Evolutionary conservation across 2,888 invertebrate species (phyloP).

Genomic region (Pinctada fucata): DNA sequence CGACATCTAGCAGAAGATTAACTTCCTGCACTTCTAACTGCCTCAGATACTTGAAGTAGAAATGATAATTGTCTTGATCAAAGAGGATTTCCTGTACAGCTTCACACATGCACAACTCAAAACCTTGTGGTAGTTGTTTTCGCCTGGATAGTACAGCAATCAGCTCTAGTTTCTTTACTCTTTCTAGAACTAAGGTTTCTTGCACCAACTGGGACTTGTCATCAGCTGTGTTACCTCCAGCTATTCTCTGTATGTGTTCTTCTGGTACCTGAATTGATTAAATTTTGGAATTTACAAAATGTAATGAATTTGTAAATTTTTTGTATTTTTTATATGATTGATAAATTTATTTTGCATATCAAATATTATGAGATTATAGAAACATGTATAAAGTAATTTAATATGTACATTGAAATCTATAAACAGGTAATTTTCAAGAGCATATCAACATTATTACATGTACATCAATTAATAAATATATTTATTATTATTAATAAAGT

Average conservation of each 20-base stretch:
- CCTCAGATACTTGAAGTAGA: constrained; percentile 68
- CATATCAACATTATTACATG: too few relatives aligned
- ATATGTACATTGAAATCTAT: too few relatives aligned
- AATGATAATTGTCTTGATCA: constrained; percentile 61
- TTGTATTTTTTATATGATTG: too few relatives aligned
- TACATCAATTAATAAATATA: too few relatives aligned
- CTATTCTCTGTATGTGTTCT: constrained; percentile 56
- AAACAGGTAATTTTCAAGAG: too few relatives aligned
- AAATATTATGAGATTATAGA: too few relatives aligned
- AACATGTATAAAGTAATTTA: too few relatives aligned
- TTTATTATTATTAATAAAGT: too few relatives aligned
- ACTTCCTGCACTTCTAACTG: constrained; percentile 56
- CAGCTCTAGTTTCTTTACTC: constrained; percentile 66
- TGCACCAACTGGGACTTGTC: constrained; percentile 58
- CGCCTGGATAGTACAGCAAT: constrained; percentile 59
- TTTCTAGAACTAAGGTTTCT: constrained; percentile 61
- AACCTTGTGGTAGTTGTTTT: constrained; percentile 65
- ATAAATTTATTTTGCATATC: too few relatives aligned
- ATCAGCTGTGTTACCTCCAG: constrained; percentile 51
- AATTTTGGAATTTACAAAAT: not conserved
- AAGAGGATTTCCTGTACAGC: constrained; percentile 64
- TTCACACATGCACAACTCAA: constrained; percentile 70
- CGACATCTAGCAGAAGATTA: constrained; percentile 60
- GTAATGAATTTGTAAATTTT: too few relatives aligned
- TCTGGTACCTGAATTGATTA: constrained; percentile 52